A percentile compares a stretch with the other conserved stretches of the same genome.
Evolutionary conservation across 2,888 invertebrate genomes (phyloP).

Genomic region (Ophioninae sp.): DNA sequence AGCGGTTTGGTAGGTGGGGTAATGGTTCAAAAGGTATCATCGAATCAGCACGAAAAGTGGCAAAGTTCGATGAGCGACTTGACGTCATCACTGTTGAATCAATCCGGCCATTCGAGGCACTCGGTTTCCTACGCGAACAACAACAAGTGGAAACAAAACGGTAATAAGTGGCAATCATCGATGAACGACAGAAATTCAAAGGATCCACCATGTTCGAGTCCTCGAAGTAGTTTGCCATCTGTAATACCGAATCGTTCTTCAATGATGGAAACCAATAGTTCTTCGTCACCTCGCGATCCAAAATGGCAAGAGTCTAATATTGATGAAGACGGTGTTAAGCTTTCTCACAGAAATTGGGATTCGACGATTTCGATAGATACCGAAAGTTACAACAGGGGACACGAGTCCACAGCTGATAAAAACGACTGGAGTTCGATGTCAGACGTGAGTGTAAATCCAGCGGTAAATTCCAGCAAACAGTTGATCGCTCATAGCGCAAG

Average conservation of each 20-base stretch:
- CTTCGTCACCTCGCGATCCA: slow-evolving; percentile 65
- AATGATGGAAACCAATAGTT: slow-evolving; percentile 67
- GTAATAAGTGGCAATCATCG: slow-evolving; percentile 74
- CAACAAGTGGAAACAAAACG: slow-evolving; percentile 70
- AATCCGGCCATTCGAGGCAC: slow-evolving; percentile 53
- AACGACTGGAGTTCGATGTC: slow-evolving; percentile 77
- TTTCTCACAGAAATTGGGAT: slow-evolving; percentile 66
- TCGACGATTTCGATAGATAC: slow-evolving; percentile 65
- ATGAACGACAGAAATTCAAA: slow-evolving; percentile 76
- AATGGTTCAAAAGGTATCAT: slow-evolving; percentile 63
- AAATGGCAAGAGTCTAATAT: slow-evolving; percentile 76
- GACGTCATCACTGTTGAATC: slow-evolving; percentile 62
- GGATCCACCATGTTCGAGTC: slow-evolving; percentile 58
- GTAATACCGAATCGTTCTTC: slow-evolving; percentile 71
- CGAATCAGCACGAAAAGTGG: slow-evolving; percentile 77
- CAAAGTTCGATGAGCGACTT: slow-evolving; percentile 88
- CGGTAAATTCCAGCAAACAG: slow-evolving; percentile 81
- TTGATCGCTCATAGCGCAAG: slow-evolving; percentile 89
- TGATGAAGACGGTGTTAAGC: slow-evolving; percentile 68
- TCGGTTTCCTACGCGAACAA: slow-evolving; percentile 65
- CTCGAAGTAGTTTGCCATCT: slow-evolving; percentile 65
- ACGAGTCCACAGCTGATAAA: slow-evolving; percentile 61
- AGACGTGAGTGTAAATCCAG: slow-evolving; percentile 74
- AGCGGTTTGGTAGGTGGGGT: slow-evolving; percentile 68
- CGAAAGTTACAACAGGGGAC: slow-evolving; percentile 66